Base-by-base conservation (phyloP, 2,113 vertebrate genomes). In the Heloderma charlesbogerti region DNA sequence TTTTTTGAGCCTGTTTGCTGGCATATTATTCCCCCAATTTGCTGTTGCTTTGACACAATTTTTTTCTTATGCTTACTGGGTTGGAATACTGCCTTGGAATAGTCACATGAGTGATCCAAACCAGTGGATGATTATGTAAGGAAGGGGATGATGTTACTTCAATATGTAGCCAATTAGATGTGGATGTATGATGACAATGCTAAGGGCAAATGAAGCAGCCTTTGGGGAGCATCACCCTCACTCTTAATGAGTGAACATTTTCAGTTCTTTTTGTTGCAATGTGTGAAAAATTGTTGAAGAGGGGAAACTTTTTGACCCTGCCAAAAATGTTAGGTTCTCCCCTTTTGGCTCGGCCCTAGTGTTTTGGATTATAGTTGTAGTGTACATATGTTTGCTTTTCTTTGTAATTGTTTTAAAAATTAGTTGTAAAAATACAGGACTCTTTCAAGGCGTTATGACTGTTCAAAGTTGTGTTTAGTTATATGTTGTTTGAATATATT, bases 381-480 rank as follows among this genome's bases (percentile, higher is more conserved):
- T 57, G 89, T 92, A 89, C 1, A 20, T 90, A 6, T 4, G 15
- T 48, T 85, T 69, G 31, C 25, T 22, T 22, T 71, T 72, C 12
- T 86, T 37, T 25, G 43, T 51, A 1, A 86, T 51, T 83, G 54
- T 79, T 80, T 72, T 25, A 16, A 92, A 31, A 40, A 86, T 29
- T 20, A 67, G 34, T 95, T 85, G 8, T 27, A 92, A 89, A 83
- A 66, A 31, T n/a, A n/a, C n/a, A n/a, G n/a, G n/a, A n/a, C n/a
- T n/a, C n/a, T n/a, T n/a, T n/a, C n/a, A n/a, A n/a, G n/a, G n/a
- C n/a, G n/a, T n/a, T n/a, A n/a, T n/a, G n/a, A n/a, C n/a, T n/a
- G n/a, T n/a, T n/a, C n/a, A n/a, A n/a, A n/a, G n/a, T n/a, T n/a
- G n/a, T n/a, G n/a, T n/a, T n/a, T n/a, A n/a, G n/a, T n/a, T n/a